Percentiles rank a stretch among this genome's conserved stretches.
These are phyloP conservation scores for Oxystoma pomonae DNA, from an alignment of 2,888 invertebrate genomes.

Conservation along the genomic window DNA sequence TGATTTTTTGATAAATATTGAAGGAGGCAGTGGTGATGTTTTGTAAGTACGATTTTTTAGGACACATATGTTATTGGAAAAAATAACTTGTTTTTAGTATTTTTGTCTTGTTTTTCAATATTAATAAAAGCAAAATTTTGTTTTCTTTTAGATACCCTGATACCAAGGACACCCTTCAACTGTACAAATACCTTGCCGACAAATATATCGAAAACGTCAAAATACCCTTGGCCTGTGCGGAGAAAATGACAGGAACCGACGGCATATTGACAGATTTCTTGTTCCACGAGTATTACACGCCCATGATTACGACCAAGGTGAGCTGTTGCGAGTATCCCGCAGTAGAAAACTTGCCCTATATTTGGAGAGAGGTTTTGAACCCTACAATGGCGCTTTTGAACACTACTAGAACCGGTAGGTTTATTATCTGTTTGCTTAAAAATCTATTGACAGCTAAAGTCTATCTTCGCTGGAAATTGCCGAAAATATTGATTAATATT, in stretches of 20 bases:
- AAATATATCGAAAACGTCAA: slow-evolving; percentile 48
- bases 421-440: no score
- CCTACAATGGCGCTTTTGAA: slow-evolving; percentile 61
- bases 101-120: neutral
- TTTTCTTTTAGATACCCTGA: slow-evolving; percentile 37
- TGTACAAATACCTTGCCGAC: slow-evolving; percentile 52
- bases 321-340: slow-evolving; percentile 81
- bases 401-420: slow-evolving; percentile 59
- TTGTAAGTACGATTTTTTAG: slow-evolving; percentile 40
- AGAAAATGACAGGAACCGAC: slow-evolving; percentile 42
- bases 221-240: slow-evolving; percentile 42
- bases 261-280: slow-evolving; percentile 57
- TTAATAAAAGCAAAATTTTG: neutral
- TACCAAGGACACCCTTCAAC: slow-evolving; percentile 31
- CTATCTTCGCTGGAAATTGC: no score
- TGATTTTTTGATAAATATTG: slow-evolving; percentile 68
- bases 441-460: no score
- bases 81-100: neutral
- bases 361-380: slow-evolving; percentile 67
- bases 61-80: slow-evolving; percentile 3
- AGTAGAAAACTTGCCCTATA: slow-evolving; percentile 59
- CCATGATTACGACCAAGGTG: slow-evolving; percentile 67
- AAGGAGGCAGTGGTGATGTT: slow-evolving; percentile 68
- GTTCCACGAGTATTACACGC: slow-evolving; percentile 59
- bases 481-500: no score